Conservation (phyloP, 1,140 invertebrate species). For the Hetaerina americana region DNA sequence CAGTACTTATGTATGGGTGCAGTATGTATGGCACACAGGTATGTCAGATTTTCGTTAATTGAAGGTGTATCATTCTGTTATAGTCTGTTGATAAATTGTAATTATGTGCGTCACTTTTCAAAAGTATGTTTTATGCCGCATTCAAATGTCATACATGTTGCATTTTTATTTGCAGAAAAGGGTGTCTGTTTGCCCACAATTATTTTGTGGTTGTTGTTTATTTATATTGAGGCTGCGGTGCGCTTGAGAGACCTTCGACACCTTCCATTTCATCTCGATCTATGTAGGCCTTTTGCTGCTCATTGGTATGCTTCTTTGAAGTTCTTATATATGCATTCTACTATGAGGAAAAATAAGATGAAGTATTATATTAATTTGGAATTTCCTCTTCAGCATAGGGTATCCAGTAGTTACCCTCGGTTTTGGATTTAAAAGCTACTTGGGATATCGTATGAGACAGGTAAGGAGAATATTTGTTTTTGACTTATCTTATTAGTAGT, state of each 20-base stretch:
- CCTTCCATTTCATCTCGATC: slow-evolving; percentile 80
- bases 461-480: slow-evolving; percentile 29
- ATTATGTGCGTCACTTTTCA: too few relatives aligned
- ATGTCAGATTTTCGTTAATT: slow-evolving; percentile 24
- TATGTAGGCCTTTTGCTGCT: slow-evolving; percentile 94
- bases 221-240: slow-evolving; percentile 88
- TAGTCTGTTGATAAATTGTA: slow-evolving; percentile 3
- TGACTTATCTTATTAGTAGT: background rate
- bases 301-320: slow-evolving; percentile 64
- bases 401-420: slow-evolving; percentile 95
- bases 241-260: slow-evolving; percentile 75
- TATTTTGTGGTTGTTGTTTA: slow-evolving; percentile 86
- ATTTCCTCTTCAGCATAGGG: slow-evolving; percentile 60
- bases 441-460: slow-evolving; percentile 79
- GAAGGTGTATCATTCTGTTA: background rate
- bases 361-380: background rate
- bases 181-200: slow-evolving; percentile 90
- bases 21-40: slow-evolving; percentile 98
- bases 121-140: too few relatives aligned
- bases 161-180: slow-evolving; percentile 50
- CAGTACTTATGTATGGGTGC: slow-evolving; percentile 97
- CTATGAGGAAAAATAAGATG: background rate
- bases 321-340: background rate
- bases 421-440: slow-evolving; percentile 91
- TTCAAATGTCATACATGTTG: too few relatives aligned